Evolutionary conservation across 2,888 invertebrate genomes (phyloP).

Genomic region (Xylota sylvarum): DNA sequence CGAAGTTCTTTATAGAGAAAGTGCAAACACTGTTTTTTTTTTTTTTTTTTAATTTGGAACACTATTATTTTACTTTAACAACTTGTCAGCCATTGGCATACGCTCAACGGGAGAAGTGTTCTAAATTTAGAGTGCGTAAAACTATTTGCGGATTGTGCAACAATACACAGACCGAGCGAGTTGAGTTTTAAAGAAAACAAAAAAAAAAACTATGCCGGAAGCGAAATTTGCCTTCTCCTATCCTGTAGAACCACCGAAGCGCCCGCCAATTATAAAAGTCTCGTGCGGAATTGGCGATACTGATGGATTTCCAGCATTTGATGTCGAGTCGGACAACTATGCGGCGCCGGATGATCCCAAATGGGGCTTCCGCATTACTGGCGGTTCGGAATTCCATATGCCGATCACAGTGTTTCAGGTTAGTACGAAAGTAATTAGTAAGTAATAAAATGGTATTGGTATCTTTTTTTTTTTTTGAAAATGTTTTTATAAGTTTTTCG

Average conservation of each 20-base stretch:
- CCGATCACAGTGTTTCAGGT: conserved; percentile 85
- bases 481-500: background rate
- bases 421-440: conserved; percentile 64
- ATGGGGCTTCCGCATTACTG: conserved; percentile 85
- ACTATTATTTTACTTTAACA: conserved; percentile 28
- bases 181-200: conserved; percentile 30
- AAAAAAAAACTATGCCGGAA: conserved; percentile 81
- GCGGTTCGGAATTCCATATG: conserved; percentile 85
- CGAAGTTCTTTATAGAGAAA: conserved; percentile 25
- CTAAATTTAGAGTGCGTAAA: conserved; percentile 60
- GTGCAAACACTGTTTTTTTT: conserved; percentile 34
- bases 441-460: background rate
- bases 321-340: conserved; percentile 83
- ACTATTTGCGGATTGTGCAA: conserved; percentile 72
- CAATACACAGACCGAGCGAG: conserved; percentile 30
- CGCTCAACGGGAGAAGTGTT: conserved; percentile 39
- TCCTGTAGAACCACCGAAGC: conserved; percentile 82
- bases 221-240: conserved; percentile 78
- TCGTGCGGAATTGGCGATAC: conserved; percentile 84
- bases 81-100: conserved; percentile 18
- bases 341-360: conserved; percentile 83
- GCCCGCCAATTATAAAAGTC: conserved; percentile 82
- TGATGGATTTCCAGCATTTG: conserved; percentile 84
- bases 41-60: conserved; percentile 15
- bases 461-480: background rate